phyloP scores from a whole-genome alignment of 2,797 vertebrate genomes.

The Anomalospiza imberbis region DNA sequence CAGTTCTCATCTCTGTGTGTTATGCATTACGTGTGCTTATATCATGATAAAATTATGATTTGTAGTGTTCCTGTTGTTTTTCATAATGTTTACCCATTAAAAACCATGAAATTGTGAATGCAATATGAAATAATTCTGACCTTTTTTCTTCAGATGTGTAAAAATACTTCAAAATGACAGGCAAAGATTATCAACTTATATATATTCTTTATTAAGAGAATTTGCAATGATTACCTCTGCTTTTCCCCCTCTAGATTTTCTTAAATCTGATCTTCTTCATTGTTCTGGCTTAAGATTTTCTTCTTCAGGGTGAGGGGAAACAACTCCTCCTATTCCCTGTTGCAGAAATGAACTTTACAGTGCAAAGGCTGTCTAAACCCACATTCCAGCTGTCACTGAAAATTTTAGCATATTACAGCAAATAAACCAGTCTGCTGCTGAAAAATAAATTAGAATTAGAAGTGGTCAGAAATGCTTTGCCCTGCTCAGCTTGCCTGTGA shows the following conservation, averaged over 20 bases:
- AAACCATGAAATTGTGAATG: not conserved
- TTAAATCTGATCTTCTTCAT: not conserved
- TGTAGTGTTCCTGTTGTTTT: not conserved
- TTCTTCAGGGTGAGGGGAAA: not conserved
- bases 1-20: not conserved
- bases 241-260: not conserved
- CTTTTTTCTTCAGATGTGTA: not conserved
- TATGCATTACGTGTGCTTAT: not conserved
- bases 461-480: not conserved
- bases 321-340: conserved; percentile 3
- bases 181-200: not conserved
- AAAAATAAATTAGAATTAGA: conserved; percentile 36
- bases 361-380: conserved; percentile 42
- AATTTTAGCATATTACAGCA: conserved; percentile 37
- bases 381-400: conserved; percentile 44
- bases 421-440: conserved; percentile 37
- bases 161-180: not conserved
- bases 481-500: not conserved
- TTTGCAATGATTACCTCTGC: not conserved
- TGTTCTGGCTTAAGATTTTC: not conserved
- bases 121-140: not conserved
- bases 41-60: not conserved
- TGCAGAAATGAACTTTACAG: conserved; percentile 45
- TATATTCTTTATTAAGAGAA: not conserved
- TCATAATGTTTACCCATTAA: not conserved